These are phyloP conservation scores for Dromococcyx pavoninus DNA, from an alignment of 2,797 vertebrate species.

Conservation along the genomic window DNA sequence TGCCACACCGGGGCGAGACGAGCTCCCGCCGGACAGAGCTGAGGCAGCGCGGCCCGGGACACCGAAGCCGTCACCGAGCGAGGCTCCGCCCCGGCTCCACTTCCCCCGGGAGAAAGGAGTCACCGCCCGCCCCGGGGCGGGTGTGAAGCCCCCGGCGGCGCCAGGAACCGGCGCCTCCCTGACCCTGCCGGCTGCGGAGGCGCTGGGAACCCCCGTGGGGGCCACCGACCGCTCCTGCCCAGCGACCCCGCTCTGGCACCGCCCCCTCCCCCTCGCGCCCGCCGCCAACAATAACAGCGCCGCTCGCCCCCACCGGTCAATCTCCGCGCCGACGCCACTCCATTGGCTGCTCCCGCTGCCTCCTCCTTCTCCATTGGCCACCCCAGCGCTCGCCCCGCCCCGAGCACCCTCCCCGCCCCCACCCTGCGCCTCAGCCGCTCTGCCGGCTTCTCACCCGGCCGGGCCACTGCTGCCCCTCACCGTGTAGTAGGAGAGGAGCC, in stretches of 20 bases:
- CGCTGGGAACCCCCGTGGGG: too few relatives aligned
- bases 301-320: not conserved
- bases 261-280: not conserved
- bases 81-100: not conserved
- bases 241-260: not conserved
- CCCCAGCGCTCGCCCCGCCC: not conserved
- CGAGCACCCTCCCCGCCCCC: constrained; percentile 38
- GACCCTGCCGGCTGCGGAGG: too few relatives aligned
- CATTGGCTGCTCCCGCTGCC: constrained; percentile 23
- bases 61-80: not conserved
- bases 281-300: not conserved
- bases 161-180: too few relatives aligned
- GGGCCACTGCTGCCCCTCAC: constrained; percentile 74
- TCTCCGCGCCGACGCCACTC: not conserved
- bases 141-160: not conserved
- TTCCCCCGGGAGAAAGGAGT: not conserved
- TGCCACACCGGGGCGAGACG: too few relatives aligned
- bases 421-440: not conserved
- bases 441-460: constrained; percentile 67
- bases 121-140: too few relatives aligned
- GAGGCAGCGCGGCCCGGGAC: not conserved
- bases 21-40: too few relatives aligned
- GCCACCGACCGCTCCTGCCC: not conserved
- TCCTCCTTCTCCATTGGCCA: constrained; percentile 57
- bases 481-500: constrained; percentile 95